Evolutionary conservation across 2,888 invertebrate species (phyloP).

Genomic region (Ophion slaviceki): DNA sequence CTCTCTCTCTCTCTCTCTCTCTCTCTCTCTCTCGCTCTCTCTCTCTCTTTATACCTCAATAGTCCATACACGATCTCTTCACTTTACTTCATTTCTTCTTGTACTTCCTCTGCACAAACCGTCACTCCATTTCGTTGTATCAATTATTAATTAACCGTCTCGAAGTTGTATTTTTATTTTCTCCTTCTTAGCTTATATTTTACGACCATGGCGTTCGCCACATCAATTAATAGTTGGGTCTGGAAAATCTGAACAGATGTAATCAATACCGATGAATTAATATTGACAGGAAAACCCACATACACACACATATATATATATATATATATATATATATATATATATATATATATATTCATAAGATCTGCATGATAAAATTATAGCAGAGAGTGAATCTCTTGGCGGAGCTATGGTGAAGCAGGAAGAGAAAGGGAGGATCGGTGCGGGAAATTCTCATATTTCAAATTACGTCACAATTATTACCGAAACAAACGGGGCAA

Average conservation of each 20-base stretch:
- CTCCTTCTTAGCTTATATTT: neutral
- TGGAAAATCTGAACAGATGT: neutral
- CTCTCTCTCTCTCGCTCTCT: constrained; percentile 3
- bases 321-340: too few relatives aligned
- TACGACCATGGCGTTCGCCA: neutral
- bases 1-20: neutral
- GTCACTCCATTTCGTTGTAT: neutral
- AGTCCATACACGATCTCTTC: neutral
- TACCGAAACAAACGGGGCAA: constrained; percentile 68
- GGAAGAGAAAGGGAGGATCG: too few relatives aligned
- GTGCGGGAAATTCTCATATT: constrained; percentile 63
- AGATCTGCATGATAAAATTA: constrained; percentile 10
- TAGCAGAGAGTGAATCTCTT: neutral
- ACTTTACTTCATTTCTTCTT: neutral
- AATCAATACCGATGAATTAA: neutral
- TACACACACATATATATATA: too few relatives aligned
- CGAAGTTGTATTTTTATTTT: constrained; percentile 9
- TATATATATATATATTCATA: too few relatives aligned
- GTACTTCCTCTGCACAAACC: neutral
- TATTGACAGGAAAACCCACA: neutral
- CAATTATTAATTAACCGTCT: neutral
- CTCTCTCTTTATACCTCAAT: neutral
- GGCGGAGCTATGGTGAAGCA: neutral
- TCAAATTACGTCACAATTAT: constrained; percentile 76
- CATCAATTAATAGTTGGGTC: neutral